Evolutionary conservation across 2,113 vertebrate species (phyloP).

Genomic region (Ciconia boyciana): DNA sequence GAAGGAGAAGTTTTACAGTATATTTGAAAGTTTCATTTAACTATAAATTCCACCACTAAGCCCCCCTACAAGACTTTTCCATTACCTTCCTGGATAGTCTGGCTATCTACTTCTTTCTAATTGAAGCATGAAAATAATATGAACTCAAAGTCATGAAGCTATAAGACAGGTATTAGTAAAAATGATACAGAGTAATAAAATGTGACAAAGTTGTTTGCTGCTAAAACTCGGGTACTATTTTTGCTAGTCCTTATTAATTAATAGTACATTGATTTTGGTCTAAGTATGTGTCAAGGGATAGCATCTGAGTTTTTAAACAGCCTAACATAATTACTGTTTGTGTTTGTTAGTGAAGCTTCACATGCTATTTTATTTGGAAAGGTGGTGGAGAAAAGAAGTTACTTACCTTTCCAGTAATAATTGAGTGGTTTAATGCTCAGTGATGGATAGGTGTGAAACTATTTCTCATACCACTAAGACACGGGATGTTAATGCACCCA

Average conservation of each 20-base stretch:
- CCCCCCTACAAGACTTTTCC: conserved; percentile 58
- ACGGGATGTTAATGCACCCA: neutral
- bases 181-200: conserved; percentile 62
- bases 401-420: neutral
- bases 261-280: conserved; percentile 44
- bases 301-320: neutral
- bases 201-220: conserved; percentile 66
- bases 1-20: conserved; percentile 47
- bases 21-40: conserved; percentile 60
- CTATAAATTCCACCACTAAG: conserved; percentile 50
- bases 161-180: conserved; percentile 61
- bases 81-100: conserved; percentile 56
- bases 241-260: conserved; percentile 60
- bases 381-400: neutral
- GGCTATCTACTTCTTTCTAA: conserved; percentile 66
- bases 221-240: neutral
- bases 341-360: conserved; percentile 22
- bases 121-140: conserved; percentile 73
- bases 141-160: conserved; percentile 65
- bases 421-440: neutral
- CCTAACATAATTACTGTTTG: neutral
- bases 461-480: neutral
- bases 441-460: neutral
- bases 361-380: neutral
- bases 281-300: conserved; percentile 39